Evolutionary conservation across 2,888 invertebrate genomes (phyloP).

Genomic region (Pristionchus exspectatus): DNA sequence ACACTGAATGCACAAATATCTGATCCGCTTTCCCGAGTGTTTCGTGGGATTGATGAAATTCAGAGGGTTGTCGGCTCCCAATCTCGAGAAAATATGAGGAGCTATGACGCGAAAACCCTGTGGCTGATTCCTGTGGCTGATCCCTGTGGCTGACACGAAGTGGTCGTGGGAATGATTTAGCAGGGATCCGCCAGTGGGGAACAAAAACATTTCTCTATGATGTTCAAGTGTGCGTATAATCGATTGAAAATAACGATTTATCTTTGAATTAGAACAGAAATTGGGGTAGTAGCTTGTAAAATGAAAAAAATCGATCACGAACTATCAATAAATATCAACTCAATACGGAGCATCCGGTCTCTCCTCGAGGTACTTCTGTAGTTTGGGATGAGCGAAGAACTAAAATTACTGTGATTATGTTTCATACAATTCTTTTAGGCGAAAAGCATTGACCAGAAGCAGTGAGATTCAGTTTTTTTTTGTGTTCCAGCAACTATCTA

Average conservation of each 20-base stretch:
- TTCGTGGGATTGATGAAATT: neutral
- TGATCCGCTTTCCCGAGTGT: neutral
- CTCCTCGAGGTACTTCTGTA: constrained; percentile 21
- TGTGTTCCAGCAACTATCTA: too few species aligned
- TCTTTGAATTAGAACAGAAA: too few species aligned
- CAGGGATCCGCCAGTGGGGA: neutral
- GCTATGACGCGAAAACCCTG: neutral
- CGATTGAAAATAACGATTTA: too few species aligned
- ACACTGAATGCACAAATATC: neutral
- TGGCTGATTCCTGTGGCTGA: neutral
- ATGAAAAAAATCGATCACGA: too few species aligned
- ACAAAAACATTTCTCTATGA: too few species aligned
- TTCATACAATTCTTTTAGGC: neutral
- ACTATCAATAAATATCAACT: too few species aligned
- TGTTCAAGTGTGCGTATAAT: too few species aligned
- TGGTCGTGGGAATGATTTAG: neutral
- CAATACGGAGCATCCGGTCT: constrained; percentile 4
- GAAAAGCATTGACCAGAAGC: too few species aligned
- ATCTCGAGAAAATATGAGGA: neutral
- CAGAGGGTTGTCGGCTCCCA: neutral
- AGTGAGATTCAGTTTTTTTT: too few species aligned
- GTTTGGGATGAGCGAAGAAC: constrained; percentile 34
- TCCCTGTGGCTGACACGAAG: neutral
- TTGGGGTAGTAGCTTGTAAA: too few species aligned
- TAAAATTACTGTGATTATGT: neutral